Conservation (phyloP, 2,113 vertebrate genomes). For the Nannospalax galili region DNA sequence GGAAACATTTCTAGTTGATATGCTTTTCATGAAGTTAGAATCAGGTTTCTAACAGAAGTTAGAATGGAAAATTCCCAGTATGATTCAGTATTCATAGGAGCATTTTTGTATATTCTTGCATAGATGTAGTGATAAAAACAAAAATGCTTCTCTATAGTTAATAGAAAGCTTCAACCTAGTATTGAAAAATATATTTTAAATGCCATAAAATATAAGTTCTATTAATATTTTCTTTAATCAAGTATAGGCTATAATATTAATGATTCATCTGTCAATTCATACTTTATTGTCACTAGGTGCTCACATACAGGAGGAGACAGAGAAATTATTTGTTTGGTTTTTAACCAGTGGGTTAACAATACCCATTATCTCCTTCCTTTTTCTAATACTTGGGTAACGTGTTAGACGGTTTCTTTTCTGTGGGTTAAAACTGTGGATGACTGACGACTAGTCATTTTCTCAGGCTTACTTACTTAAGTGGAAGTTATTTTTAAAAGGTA, state of each 20-base stretch:
- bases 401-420: neutral
- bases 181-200: neutral
- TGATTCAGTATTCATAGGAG: neutral
- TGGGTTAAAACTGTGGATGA: neutral
- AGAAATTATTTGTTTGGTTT: neutral
- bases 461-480: neutral
- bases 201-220: neutral
- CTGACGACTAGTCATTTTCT: neutral
- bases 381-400: neutral
- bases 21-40: neutral
- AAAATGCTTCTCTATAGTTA: constrained; percentile 15
- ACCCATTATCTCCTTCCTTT: neutral
- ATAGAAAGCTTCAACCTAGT: neutral
- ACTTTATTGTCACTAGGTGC: neutral
- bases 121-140: neutral
- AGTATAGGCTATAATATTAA: neutral
- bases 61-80: constrained; percentile 1
- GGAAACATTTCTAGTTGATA: constrained; percentile 10
- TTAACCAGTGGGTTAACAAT: neutral
- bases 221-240: constrained; percentile 11
- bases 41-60: neutral
- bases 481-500: neutral
- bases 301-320: neutral
- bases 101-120: constrained; percentile 15
- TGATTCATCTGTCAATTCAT: neutral